phyloP scores from a whole-genome alignment of 2,113 vertebrate species.

The Rissa tridactyla region DNA sequence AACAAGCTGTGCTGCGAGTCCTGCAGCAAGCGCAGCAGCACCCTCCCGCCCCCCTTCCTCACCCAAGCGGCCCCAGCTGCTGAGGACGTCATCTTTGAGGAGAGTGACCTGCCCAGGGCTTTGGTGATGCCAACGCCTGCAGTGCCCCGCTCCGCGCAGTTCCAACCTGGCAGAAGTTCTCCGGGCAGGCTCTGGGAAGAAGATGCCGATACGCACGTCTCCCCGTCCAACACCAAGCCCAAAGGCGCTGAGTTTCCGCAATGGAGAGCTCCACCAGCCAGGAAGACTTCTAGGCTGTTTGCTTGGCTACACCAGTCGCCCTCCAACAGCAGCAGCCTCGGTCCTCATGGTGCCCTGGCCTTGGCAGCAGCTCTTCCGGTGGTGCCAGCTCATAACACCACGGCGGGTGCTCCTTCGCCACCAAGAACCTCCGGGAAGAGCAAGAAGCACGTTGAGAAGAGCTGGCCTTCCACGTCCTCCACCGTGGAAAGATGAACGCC shows the following conservation, averaged over 20 bases:
- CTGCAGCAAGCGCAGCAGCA: slow-evolving; percentile 78
- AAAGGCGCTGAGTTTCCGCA: not conserved
- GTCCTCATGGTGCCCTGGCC: not conserved
- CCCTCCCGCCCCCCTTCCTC: slow-evolving; percentile 63
- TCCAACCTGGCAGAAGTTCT: not conserved
- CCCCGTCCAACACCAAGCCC: not conserved
- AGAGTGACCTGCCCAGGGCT: slow-evolving; percentile 55
- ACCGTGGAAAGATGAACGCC: slow-evolving; percentile 81
- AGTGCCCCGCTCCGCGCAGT: slow-evolving; percentile 32
- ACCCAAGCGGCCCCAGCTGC: slow-evolving; percentile 71
- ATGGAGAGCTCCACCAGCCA: slow-evolving; percentile 36
- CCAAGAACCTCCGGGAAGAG: slow-evolving; percentile 57
- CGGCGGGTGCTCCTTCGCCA: slow-evolving; percentile 22
- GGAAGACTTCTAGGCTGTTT: slow-evolving; percentile 38
- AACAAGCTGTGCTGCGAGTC: slow-evolving; percentile 93
- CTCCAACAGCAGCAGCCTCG: not conserved
- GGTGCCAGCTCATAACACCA: not conserved
- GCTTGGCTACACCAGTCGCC: not conserved
- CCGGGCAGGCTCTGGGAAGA: slow-evolving; percentile 4
- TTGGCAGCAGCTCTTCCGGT: not conserved
- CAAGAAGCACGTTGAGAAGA: slow-evolving; percentile 58
- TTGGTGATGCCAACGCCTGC: slow-evolving; percentile 55
- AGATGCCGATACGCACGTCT: not conserved
- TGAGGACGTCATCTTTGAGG: slow-evolving; percentile 69
- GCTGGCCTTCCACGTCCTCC: slow-evolving; percentile 51